Conservation (phyloP, 1,140 invertebrate genomes). For the Batillaria attramentaria region DNA sequence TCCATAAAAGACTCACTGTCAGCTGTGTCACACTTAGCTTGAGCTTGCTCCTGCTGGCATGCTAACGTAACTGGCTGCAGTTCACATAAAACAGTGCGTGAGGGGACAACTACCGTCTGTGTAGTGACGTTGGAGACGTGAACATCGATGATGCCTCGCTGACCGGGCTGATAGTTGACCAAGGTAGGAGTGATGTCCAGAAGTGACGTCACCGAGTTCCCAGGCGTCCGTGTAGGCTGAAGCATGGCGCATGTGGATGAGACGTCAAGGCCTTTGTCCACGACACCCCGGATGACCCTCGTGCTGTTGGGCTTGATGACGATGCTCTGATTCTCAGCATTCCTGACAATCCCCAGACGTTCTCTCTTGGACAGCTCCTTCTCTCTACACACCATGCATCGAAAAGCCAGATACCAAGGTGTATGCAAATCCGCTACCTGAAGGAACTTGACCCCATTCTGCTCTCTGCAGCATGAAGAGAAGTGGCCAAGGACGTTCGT, state of each 20-base stretch:
- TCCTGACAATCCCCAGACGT: not conserved
- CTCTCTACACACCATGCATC: too few species aligned
- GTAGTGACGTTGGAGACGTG: not conserved
- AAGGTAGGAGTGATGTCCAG: conserved; percentile 15
- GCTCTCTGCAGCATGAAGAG: too few species aligned
- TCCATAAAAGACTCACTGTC: too few species aligned
- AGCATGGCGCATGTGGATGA: not conserved
- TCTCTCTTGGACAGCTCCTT: too few species aligned
- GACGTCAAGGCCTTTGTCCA: not conserved
- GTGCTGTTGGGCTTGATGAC: not conserved
- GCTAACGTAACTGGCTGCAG: not conserved
- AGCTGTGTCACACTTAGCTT: not conserved
- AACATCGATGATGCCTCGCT: not conserved
- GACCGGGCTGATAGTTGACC: not conserved
- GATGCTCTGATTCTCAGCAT: not conserved
- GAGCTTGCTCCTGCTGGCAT: not conserved
- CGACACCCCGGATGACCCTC: not conserved
- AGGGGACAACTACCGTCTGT: not conserved
- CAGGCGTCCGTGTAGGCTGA: not conserved
- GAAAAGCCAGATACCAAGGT: too few species aligned
- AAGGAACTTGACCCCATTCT: too few species aligned
- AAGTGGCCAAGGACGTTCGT: too few species aligned
- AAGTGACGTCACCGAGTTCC: not conserved
- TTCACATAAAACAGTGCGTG: not conserved
- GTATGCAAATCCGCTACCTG: too few species aligned